phyloP scores from a whole-genome alignment of 1,140 invertebrate genomes.

The Trinorchestia longiramus region DNA sequence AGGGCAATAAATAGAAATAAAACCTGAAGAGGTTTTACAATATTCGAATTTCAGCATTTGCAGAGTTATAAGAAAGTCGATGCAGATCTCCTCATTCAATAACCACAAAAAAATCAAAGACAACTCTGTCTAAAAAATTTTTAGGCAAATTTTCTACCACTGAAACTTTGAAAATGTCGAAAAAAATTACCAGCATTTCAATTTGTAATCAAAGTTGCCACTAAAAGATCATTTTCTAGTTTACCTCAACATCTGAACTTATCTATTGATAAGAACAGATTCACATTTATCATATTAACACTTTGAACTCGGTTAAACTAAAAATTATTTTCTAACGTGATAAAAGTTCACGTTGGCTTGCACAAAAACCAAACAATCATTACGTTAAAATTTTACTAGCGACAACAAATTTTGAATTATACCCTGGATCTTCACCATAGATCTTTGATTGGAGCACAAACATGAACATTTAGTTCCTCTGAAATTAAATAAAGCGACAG shows the following conservation, averaged over 20 bases:
- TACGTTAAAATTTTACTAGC: background rate
- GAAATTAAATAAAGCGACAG: background rate
- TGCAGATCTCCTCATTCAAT: background rate
- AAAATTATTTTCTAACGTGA: background rate
- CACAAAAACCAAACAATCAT: background rate
- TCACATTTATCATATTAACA: background rate
- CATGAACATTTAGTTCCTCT: background rate
- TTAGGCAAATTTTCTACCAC: background rate
- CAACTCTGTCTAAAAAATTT: background rate
- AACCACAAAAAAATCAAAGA: background rate
- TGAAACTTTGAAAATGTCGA: background rate
- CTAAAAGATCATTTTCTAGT: too few species aligned
- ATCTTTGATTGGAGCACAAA: background rate
- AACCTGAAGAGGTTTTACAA: too few species aligned
- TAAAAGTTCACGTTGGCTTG: background rate
- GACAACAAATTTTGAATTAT: background rate
- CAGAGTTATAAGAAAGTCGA: background rate
- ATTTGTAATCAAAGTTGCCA: background rate
- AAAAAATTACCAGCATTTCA: background rate
- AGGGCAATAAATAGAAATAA: background rate
- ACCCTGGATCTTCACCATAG: background rate
- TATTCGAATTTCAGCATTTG: too few species aligned
- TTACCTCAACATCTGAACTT: too few species aligned
- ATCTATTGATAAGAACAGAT: background rate
- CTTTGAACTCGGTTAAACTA: background rate